phyloP scores from a whole-genome alignment of 2,797 vertebrate genomes.

The Astyanax mexicanus region DNA sequence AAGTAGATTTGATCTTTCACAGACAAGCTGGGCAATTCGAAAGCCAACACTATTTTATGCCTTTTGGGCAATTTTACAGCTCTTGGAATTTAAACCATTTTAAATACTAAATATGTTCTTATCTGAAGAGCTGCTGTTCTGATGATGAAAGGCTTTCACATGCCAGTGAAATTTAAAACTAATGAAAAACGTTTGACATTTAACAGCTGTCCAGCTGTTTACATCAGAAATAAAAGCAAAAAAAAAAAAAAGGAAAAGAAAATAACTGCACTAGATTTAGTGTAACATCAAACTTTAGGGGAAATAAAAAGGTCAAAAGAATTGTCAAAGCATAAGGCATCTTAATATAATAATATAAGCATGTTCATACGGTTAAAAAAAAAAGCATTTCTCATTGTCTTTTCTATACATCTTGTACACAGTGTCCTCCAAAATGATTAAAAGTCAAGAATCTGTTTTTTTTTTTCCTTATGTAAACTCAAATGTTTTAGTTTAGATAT shows the following conservation, averaged over 20 bases:
- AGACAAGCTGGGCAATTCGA: neutral
- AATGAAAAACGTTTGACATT: constrained; percentile 12
- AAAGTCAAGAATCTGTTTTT: neutral
- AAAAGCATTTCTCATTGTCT: constrained; percentile 59
- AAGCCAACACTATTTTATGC: neutral
- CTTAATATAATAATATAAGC: constrained; percentile 62
- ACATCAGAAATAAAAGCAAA: too few relatives aligned
- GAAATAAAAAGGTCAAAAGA: constrained; percentile 42
- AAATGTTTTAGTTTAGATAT: too few relatives aligned
- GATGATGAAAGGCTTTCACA: neutral
- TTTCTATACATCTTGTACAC: constrained; percentile 63
- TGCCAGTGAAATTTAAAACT: neutral
- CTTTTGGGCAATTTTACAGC: constrained; percentile 13
- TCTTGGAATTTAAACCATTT: neutral
- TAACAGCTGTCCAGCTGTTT: constrained; percentile 22
- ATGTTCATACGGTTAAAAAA: constrained; percentile 46
- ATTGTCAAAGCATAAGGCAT: constrained; percentile 84
- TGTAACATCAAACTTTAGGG: constrained; percentile 49
- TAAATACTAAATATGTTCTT: neutral
- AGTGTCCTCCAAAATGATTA: constrained; percentile 10
- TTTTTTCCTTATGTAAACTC: neutral
- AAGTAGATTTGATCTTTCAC: neutral
- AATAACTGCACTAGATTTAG: constrained; percentile 41
- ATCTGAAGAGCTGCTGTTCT: neutral
- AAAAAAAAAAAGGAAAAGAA: neutral